phyloP scores from a whole-genome alignment of 2,888 invertebrate species.

The Drosophila kokeensis region DNA sequence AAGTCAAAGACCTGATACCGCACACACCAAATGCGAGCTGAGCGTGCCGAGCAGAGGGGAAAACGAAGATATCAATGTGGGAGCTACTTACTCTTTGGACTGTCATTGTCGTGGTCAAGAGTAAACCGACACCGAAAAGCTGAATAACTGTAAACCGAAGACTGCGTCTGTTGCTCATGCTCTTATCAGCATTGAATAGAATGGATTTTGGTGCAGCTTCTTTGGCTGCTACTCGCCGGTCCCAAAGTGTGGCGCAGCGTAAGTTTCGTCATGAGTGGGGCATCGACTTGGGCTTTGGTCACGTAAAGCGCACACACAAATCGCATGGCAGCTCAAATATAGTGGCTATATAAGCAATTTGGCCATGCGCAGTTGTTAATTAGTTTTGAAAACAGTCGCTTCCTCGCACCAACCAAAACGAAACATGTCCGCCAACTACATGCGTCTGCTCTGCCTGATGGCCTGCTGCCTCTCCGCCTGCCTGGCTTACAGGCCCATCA shows the following conservation, averaged over 20 bases:
- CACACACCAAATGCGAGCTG: slow-evolving; percentile 65
- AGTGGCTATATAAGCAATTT: slow-evolving; percentile 82
- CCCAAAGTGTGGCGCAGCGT: slow-evolving; percentile 40
- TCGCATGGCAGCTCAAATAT: slow-evolving; percentile 64
- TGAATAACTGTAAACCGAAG: slow-evolving; percentile 28
- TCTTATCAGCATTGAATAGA: slow-evolving; percentile 32
- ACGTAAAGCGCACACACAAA: slow-evolving; percentile 77
- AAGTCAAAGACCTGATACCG: slow-evolving; percentile 77
- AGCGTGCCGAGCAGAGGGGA: slow-evolving; percentile 65
- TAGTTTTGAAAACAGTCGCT: slow-evolving; percentile 75
- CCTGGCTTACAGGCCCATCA: slow-evolving; percentile 38
- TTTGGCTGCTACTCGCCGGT: slow-evolving; percentile 40
- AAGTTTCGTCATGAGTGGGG: slow-evolving; percentile 55
- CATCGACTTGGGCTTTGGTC: slow-evolving; percentile 72
- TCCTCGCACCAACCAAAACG: slow-evolving; percentile 57
- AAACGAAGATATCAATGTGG: slow-evolving; percentile 48
- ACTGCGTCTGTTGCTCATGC: slow-evolving; percentile 28
- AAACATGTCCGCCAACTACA: slow-evolving; percentile 57
- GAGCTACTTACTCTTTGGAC: slow-evolving; percentile 40
- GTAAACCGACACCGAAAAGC: slow-evolving; percentile 50
- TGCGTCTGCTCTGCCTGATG: slow-evolving; percentile 60
- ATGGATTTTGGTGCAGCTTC: slow-evolving; percentile 22
- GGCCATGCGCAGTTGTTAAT: slow-evolving; percentile 70
- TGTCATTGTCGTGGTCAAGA: slow-evolving; percentile 45
- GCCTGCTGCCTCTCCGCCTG: slow-evolving; percentile 59